Percentiles rank a stretch among this genome's conserved stretches.
Conservation (phyloP, 2,888 invertebrate species). For the Microplitis manilae region DNA sequence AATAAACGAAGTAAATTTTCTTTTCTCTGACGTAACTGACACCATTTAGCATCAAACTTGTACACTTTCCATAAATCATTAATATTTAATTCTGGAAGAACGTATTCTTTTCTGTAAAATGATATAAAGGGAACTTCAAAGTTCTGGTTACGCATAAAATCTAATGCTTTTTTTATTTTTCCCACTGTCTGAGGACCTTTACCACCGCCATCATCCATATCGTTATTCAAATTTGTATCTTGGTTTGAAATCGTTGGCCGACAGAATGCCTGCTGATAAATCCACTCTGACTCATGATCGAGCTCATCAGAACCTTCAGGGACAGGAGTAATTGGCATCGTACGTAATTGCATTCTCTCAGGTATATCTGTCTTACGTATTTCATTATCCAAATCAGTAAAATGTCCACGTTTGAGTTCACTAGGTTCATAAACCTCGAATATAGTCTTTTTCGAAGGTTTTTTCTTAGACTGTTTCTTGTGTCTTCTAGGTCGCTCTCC, state of each 20-base stretch:
- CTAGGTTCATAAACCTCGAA: constrained; percentile 98
- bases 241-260: constrained; percentile 88
- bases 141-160: constrained; percentile 96
- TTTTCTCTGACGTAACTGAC: constrained; percentile 89
- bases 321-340: constrained; percentile 87
- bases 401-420: constrained; percentile 95
- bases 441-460: constrained; percentile 87
- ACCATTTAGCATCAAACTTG: constrained; percentile 95
- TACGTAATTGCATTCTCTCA: constrained; percentile 92
- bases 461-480: constrained; percentile 84
- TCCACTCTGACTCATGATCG: constrained; percentile 97
- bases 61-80: constrained; percentile 99
- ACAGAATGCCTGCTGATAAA: constrained; percentile 93
- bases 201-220: constrained; percentile 73
- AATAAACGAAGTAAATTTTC: constrained; percentile 86
- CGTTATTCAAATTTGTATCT: constrained; percentile 75
- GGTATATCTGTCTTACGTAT: constrained; percentile 91
- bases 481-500: constrained; percentile 75
- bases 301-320: constrained; percentile 89
- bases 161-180: constrained; percentile 95
- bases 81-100: constrained; percentile 93
- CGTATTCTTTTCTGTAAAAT: constrained; percentile 98
- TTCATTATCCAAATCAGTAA: constrained; percentile 94
- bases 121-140: constrained; percentile 99
- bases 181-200: constrained; percentile 81